Conservation (phyloP, 2,888 invertebrate species). For the Scaptomyza tumidula region DNA sequence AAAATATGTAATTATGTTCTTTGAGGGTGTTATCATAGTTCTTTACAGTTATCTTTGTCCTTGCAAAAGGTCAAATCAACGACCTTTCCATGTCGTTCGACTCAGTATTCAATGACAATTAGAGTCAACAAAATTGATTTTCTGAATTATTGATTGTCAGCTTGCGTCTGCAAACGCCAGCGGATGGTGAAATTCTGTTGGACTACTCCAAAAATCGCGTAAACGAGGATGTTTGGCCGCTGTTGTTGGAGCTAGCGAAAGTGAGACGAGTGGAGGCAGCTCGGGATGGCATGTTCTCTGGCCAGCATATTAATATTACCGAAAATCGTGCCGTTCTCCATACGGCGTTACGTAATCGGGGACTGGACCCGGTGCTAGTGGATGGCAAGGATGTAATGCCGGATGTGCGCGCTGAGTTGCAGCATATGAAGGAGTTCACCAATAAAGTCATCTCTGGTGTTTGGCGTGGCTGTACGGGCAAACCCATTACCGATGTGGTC, state of each 20-base stretch:
- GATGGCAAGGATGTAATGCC: conserved; percentile 96
- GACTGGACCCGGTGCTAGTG: conserved; percentile 88
- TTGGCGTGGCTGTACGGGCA: conserved; percentile 94
- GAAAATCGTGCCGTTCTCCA: conserved; percentile 98
- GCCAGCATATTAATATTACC: conserved; percentile 98
- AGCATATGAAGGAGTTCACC: conserved; percentile 97
- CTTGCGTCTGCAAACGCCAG: conserved; percentile 90
- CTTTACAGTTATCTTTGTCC: conserved; percentile 56
- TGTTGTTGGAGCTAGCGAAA: conserved; percentile 92
- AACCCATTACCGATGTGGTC: conserved; percentile 97
- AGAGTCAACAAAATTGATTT: conserved; percentile 59
- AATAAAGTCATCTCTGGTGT: conserved; percentile 89
- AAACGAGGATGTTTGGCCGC: conserved; percentile 89
- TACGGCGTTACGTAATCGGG: conserved; percentile 94
- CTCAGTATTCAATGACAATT: conserved; percentile 29
- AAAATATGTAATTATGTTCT: neutral
- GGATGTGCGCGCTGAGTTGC: conserved; percentile 94
- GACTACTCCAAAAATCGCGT: conserved; percentile 99
- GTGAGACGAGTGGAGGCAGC: conserved; percentile 93
- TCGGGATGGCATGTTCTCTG: conserved; percentile 95
- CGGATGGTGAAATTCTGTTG: conserved; percentile 95
- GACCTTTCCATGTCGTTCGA: conserved; percentile 35
- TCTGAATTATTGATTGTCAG: conserved; percentile 84
- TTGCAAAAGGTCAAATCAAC: conserved; percentile 71
- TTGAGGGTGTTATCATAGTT: neutral